A percentile compares a stretch with the other conserved stretches of the same genome.
phyloP scores from a whole-genome alignment of 2,797 vertebrate genomes.

The Lerista edwardsae region DNA sequence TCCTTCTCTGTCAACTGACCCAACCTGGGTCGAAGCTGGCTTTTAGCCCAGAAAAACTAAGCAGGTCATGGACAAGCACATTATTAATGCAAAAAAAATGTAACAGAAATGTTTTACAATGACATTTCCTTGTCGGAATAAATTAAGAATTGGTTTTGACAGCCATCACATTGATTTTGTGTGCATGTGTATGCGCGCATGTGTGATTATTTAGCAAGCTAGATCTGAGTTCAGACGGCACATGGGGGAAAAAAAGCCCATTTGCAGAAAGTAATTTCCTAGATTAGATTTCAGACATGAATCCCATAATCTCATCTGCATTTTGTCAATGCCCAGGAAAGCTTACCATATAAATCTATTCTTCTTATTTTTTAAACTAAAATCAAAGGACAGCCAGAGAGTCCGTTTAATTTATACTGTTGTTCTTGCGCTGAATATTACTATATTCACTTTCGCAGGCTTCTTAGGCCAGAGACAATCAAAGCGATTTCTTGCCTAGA shows the following conservation, averaged over 20 bases:
- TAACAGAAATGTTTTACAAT: no score
- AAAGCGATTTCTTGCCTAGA: background rate
- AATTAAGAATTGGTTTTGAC: no score
- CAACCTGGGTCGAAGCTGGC: no score
- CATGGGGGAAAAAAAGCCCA: background rate
- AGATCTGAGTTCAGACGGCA: background rate
- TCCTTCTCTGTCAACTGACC: no score
- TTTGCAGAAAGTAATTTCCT: background rate
- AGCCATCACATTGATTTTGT: no score
- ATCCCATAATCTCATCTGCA: background rate
- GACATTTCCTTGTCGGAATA: no score
- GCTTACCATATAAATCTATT: background rate
- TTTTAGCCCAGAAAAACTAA: no score
- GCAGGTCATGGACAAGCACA: no score
- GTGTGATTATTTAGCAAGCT: no score
- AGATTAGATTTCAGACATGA: background rate
- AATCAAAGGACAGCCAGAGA: background rate
- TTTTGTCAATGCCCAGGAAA: background rate
- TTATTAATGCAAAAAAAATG: no score
- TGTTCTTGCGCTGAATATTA: background rate
- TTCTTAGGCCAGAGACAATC: background rate
- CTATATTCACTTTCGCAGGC: background rate
- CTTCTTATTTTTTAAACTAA: background rate
- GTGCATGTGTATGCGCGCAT: no score
- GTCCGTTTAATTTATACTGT: background rate